phyloP scores from a whole-genome alignment of 2,888 invertebrate species.

The Falcaria lacertinaria region DNA sequence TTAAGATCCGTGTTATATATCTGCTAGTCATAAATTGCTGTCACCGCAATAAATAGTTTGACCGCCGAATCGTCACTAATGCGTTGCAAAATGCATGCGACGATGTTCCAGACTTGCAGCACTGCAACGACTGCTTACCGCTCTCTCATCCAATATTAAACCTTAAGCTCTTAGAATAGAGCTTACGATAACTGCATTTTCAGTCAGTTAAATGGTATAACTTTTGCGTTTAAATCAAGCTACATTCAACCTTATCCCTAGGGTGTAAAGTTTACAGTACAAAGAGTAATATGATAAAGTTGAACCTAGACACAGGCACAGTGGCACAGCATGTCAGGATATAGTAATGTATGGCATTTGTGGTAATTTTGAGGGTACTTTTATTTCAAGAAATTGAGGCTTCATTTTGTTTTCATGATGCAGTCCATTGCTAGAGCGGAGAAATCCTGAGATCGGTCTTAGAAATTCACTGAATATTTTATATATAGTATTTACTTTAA shows the following conservation, averaged over 20 bases:
- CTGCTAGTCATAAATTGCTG: slow-evolving; percentile 38
- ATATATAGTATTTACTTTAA: too few relatives aligned
- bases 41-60: slow-evolving; percentile 45
- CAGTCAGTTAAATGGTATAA: neutral
- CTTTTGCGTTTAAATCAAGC: neutral
- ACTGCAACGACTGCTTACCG: slow-evolving; percentile 7
- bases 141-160: slow-evolving; percentile 1
- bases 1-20: slow-evolving; percentile 4
- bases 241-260: neutral
- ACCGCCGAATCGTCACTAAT: slow-evolving; percentile 46
- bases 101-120: slow-evolving; percentile 38
- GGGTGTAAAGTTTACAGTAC: neutral
- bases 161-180: slow-evolving; percentile 3
- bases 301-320: slow-evolving; percentile 27
- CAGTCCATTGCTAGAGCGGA: too few relatives aligned
- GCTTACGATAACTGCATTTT: neutral
- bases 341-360: slow-evolving; percentile 19
- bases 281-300: slow-evolving; percentile 14
- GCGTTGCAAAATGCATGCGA: slow-evolving; percentile 50
- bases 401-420: too few relatives aligned
- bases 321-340: slow-evolving; percentile 20
- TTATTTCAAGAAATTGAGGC: too few relatives aligned
- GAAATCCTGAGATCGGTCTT: too few relatives aligned
- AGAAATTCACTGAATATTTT: too few relatives aligned
- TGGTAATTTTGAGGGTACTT: slow-evolving; percentile 18